Evolutionary conservation across 1,140 invertebrate genomes (phyloP).

Genomic region (Chlorops oryzae): DNA sequence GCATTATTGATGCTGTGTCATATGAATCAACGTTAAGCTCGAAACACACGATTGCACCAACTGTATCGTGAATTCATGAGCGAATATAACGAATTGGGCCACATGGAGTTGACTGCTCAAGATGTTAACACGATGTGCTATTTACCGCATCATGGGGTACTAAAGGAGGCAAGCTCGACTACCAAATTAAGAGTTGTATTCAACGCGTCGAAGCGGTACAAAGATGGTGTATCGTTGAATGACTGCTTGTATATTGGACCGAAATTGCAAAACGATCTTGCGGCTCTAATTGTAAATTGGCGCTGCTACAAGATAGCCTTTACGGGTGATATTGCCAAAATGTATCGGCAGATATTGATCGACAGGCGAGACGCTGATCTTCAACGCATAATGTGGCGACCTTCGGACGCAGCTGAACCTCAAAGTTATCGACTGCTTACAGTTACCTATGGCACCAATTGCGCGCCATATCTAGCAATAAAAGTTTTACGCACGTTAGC

Average conservation of each 20-base stretch:
- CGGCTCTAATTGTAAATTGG: slow-evolving; percentile 35
- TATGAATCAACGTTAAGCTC: neutral
- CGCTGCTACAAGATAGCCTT: slow-evolving; percentile 25
- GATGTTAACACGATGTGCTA: slow-evolving; percentile 13
- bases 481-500: neutral
- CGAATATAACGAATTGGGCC: slow-evolving; percentile 9
- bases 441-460: slow-evolving; percentile 33
- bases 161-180: slow-evolving; percentile 26
- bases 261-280: slow-evolving; percentile 36
- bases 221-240: slow-evolving; percentile 29
- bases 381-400: slow-evolving; percentile 2
- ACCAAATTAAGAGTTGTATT: slow-evolving; percentile 39
- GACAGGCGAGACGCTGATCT: neutral
- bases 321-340: slow-evolving; percentile 28
- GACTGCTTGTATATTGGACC: slow-evolving; percentile 31
- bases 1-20: neutral
- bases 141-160: slow-evolving; percentile 45
- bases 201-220: slow-evolving; percentile 26
- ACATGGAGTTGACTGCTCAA: slow-evolving; percentile 10
- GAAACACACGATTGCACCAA: neutral
- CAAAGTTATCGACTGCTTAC: slow-evolving; percentile 12
- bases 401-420: neutral
- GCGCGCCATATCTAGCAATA: slow-evolving; percentile 23
- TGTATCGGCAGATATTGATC: slow-evolving; percentile 26
- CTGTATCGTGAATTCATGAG: slow-evolving; percentile 5